These are phyloP conservation scores for Saturnia pavonia DNA, from an alignment of 2,888 invertebrate genomes.

Conservation along the genomic window DNA sequence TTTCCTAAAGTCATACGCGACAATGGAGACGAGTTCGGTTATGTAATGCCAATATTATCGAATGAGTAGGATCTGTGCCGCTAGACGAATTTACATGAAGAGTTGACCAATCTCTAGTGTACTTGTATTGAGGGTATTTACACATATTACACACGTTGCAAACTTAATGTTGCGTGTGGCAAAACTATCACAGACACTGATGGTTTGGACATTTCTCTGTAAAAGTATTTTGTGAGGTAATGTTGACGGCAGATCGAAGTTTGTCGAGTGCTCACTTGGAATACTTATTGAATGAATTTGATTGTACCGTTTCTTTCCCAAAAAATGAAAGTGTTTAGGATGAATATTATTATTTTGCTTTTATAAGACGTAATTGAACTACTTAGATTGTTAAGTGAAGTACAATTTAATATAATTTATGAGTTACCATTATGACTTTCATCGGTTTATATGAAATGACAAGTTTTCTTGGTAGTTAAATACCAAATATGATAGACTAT, in stretches of 20 bases:
- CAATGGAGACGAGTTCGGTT: slow-evolving; percentile 43
- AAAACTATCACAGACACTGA: not conserved
- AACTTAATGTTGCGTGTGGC: slow-evolving; percentile 8
- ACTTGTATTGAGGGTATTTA: slow-evolving; percentile 48
- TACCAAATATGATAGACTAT: too few species aligned
- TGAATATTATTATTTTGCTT: not conserved
- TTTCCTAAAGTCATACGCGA: slow-evolving; percentile 27
- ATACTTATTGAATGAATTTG: not conserved
- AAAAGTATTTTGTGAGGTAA: slow-evolving; percentile 19
- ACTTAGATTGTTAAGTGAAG: not conserved
- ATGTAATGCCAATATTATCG: slow-evolving; percentile 66
- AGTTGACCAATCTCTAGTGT: slow-evolving; percentile 53
- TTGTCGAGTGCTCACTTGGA: slow-evolving; percentile 6
- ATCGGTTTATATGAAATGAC: not conserved
- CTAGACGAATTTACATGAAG: slow-evolving; percentile 53
- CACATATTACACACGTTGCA: slow-evolving; percentile 33
- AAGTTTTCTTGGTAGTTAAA: not conserved
- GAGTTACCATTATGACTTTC: not conserved
- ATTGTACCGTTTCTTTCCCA: not conserved
- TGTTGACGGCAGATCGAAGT: slow-evolving; percentile 19
- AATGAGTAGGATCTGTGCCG: slow-evolving; percentile 65
- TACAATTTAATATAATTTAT: not conserved
- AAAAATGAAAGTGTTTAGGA: not conserved
- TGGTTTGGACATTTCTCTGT: not conserved
- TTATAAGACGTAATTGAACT: not conserved